Evolutionary conservation across 2,797 vertebrate genomes (phyloP), one percentile per base, ranked within the genome.

Genomic region (Chromobotia macracanthus): DNA sequence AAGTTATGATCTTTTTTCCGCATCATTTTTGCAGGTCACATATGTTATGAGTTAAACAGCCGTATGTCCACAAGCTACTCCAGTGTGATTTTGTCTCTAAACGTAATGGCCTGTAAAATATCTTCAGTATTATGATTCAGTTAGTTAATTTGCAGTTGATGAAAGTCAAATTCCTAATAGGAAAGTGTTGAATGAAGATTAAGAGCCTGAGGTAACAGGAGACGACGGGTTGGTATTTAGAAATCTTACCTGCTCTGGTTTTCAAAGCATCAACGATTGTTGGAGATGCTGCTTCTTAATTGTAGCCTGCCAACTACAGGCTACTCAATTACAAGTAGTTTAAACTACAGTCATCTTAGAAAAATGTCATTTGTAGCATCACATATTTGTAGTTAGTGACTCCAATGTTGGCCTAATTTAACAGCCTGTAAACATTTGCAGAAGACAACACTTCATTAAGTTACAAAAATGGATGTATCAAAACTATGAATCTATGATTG

Each of bases 31-130:
- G 16, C 60, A n/a, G 61, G 16, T 38, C 61, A 64, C 61, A 64
- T 64, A 38, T 35, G 28, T 64, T 11, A n/a, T 64, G 16, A 64
- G 9, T 38, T 35, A 64, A 38, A 38, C 31, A 28, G 15, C 31
- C 31, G 9, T 64, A 64, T 64, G 28, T 41, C 18, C 46, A 44
- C 19, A 23, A 7, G 35, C 35, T 18, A 31, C 53, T 67, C 23
- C 41, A 10, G 51, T 46, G 10, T 46, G 6, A 46, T 58, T 12
- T 6, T 55, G 21, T 58, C 23, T 16, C 28, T 76, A 68, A 58
- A 76, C 44, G 64, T 19, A 58, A 68, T 58, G 74, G 23, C 23
- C 64, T 76, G 66, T 68, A 68, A 76, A 68, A 76, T 75, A 66
- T 58, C 55, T 68, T 76, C 74, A 48, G 64, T 23, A 19, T 66